A percentile compares a stretch with the other conserved stretches of the same genome.
Evolutionary conservation across 2,113 vertebrate genomes (phyloP).

Genomic region (Epinephelus lanceolatus): DNA sequence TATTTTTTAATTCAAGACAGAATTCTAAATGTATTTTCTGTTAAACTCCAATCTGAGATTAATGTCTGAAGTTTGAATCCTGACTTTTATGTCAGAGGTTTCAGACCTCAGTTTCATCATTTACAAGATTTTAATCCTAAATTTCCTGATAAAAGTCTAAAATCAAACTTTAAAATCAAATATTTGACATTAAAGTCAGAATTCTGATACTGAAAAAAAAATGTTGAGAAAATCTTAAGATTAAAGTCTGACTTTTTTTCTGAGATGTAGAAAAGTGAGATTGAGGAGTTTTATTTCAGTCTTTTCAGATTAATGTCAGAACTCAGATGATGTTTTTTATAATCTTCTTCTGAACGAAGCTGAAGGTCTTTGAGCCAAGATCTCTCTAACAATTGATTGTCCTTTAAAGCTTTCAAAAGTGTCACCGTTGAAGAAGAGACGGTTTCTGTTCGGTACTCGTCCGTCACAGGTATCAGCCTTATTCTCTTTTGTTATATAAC

Average conservation of each 20-base stretch:
- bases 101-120: too few species aligned
- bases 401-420: constrained; percentile 63
- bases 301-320: neutral
- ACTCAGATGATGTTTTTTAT: neutral
- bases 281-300: neutral
- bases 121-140: too few species aligned
- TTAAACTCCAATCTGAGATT: too few species aligned
- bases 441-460: constrained; percentile 48
- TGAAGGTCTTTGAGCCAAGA: neutral
- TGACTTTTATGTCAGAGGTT: too few species aligned
- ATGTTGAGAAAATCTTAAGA: neutral
- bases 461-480: constrained; percentile 62
- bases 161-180: too few species aligned
- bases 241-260: too few species aligned
- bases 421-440: constrained; percentile 65
- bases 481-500: neutral
- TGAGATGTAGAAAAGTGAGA: neutral
- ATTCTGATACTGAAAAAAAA: neutral
- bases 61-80: too few species aligned
- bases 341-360: constrained; percentile 18
- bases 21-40: too few species aligned
- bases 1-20: too few species aligned
- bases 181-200: neutral
- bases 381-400: constrained; percentile 14
- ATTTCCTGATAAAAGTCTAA: too few species aligned